Base-by-base conservation (phyloP, 2,888 invertebrate genomes). In the Autographa pulchrina region DNA sequence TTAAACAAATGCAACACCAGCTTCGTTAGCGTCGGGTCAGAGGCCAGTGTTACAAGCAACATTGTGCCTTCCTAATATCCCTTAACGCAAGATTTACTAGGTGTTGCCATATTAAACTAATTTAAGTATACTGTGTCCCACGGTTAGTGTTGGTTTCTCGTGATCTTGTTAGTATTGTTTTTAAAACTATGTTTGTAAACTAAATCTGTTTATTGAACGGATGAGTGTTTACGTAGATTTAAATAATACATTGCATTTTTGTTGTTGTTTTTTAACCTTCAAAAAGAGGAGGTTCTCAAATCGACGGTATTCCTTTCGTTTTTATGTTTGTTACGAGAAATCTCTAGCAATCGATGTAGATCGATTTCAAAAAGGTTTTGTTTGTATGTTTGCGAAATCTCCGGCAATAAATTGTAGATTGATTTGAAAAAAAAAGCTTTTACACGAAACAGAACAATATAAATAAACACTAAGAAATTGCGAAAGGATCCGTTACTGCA, bases 1-100 rank as follows among this genome's bases (percentile, higher is more conserved):
- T 5, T 70, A 72, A 78, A 75, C 77, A 82, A 83, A 78, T 75
- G 56, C 70, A 68, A 62, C 68, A 77, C 61, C 52, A 35, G 48
- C 78, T 83, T 82, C 84, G 84, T 83, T 82, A 83, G 82, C 68
- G 61, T 0, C 9, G 67, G 84, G 75, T 81, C 82, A 83, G 31
- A 78, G 84, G 81, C 54, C 77, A 78, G 25, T 73, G 73, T 78
- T 78, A 80, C 78, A 80, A 59, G 68, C 59, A 58, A 68, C 76
- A 72, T 43, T 61, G 77, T 70, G 66, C 66, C 72, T 64, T 80
- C 61, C 72, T 76, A 80, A 76, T 80, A 58, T 68, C 56, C 67
- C 65, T 68, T 61, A 66, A 70, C 54, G 13, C 2, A 52, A 68
- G 77, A 78, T 72, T 80, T 80, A 78, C 65, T 48, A 68, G 62